Evolutionary conservation across 2,113 vertebrate genomes (phyloP), one percentile per base, ranked within the genome.

Genomic region (Loxodonta africana): DNA sequence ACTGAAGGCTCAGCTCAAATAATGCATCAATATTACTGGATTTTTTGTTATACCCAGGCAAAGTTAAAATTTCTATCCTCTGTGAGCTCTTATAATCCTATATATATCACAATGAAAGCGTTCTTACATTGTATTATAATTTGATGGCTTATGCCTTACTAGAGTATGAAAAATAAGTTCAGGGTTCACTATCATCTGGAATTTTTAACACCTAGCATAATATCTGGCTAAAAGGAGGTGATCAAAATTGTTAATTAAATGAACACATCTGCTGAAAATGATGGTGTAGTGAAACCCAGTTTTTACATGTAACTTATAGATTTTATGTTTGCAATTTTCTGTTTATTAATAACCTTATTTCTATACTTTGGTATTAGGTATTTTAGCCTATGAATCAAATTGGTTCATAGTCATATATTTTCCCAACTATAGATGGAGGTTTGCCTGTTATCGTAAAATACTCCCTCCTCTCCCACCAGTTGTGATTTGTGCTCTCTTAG

Each of bases 401-500:
- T 95, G 14, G 41, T 67, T 37, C 26, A 44, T 8, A 51, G 48
- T 90, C n/a, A 82, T 51, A 65, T 63, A 83, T 84, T 95, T 92
- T 92, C 73, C 95, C 80, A 76, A 90, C 17, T 76, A 51, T 51
- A 15, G 5, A 26, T 76, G 30, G 11, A 62, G 23, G 80, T 83
- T 83, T 76, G 14, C 33, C 62, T 94, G 12, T 51, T 83, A 21
- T 87, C 81, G 37, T 87, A 76, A 95, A 91, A 83, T 89, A 57
- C 1, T 83, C 11, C 5, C 51, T 83, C 8, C 1, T 83, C 41
- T 92, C 25, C 53, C 46, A 94, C 28, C 41, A 77, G 7, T 9
- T 92, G 77, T 90, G 41, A 81, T 96, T 95, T 96, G 41, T 81
- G 25, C 20, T 57, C 76, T 92, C 63, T 94, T 90, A 88, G 12